A percentile compares a stretch with the other conserved stretches of the same genome.
Conservation (phyloP, 2,113 vertebrate species). For the Dipodomys ordii region DNA sequence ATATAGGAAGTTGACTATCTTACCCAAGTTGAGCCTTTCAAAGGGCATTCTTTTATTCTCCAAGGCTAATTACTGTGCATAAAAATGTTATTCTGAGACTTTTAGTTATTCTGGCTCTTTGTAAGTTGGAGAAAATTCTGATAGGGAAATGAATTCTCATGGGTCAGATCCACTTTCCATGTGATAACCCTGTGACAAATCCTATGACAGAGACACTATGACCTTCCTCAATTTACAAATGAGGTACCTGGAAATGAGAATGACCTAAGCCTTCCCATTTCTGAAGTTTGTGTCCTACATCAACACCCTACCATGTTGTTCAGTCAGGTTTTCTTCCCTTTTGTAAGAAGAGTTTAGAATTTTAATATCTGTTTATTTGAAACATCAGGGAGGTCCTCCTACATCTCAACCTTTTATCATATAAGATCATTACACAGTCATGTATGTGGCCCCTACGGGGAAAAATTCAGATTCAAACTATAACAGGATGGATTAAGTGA, state of each 20-base stretch:
- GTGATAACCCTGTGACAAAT: not conserved
- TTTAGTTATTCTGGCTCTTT: not conserved
- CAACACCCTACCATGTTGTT: not conserved
- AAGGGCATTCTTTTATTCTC: not conserved
- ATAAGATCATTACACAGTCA: not conserved
- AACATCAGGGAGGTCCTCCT: not conserved
- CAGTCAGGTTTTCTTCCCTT: not conserved
- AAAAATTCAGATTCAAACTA: not conserved
- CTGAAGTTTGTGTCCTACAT: not conserved
- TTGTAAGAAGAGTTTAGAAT: too few species aligned
- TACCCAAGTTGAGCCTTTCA: not conserved
- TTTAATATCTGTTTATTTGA: not conserved
- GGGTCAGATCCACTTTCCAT: not conserved
- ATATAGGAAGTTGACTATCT: not conserved
- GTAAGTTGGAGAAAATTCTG: not conserved
- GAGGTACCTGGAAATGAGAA: not conserved
- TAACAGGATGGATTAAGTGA: not conserved
- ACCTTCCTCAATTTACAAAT: not conserved
- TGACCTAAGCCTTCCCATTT: not conserved
- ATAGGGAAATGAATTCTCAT: not conserved
- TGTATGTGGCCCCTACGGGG: too few species aligned
- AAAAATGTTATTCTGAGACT: not conserved
- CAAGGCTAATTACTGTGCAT: not conserved
- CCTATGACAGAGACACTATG: not conserved
- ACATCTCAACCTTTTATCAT: not conserved